Base-by-base conservation (phyloP, 2,113 vertebrate species). In the Cyprinodon tularosa region DNA sequence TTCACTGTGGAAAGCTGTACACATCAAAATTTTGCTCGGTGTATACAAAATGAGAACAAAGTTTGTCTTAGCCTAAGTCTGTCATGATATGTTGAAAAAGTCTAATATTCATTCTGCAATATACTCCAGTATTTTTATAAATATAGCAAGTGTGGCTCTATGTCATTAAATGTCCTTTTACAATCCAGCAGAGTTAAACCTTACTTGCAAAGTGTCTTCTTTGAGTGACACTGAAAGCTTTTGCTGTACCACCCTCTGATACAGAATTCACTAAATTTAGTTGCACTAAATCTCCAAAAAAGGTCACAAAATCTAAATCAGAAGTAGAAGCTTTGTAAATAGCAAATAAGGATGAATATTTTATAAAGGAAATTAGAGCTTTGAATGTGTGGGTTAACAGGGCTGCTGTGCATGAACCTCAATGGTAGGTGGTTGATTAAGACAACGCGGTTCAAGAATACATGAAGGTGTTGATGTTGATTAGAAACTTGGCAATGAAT, bases 381-480 rank as follows among this genome's bases (percentile, higher is more conserved):
- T 22, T 9, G 12, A 13, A 48, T 12, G 37, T 37, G 62, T 57
- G 64, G 10, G 13, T 20, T 20, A 20, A 17, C 3, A 13, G 74
- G 44, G 14, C 4, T 67, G 72, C 6, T 29, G 29, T 29, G 48
- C 29, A n/a, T 20, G 22, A 45, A 71, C 20, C 68, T 4, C 36
- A 38, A 17, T 12, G n/a, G 10, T 15, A 44, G 40, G 61, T 38
- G 65, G 53, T 37, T 72, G n/a, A 69, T 48, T 17, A 68, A 6
- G 39, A 7, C 61, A 61, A 80, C 59, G 44, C 62, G 67, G 17
- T 4, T 10, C 64, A 78, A 59, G 63, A 63, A 47, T 36, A 61
- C 36, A 66, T 64, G 65, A 39, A 66, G 45, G 4, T 57, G 59
- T 69, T 59, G 66, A 39, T 45, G 12, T 36, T 72, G 12, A 62